Conservation (phyloP, 2,797 vertebrate genomes). For the Schizopygopsis pylzovi region DNA sequence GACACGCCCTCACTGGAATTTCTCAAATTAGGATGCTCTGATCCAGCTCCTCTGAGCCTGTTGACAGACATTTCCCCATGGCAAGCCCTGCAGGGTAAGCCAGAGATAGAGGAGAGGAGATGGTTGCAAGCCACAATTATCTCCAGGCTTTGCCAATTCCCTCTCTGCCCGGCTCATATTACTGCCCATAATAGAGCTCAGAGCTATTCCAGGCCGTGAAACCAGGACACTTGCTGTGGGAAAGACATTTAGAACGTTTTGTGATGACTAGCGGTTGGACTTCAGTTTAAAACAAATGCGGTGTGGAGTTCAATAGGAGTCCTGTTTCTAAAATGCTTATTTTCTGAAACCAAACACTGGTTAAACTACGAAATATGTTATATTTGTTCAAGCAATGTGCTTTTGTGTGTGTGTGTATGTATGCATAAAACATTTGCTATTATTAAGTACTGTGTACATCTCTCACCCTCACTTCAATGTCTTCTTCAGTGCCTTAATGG, state of each 20-base stretch:
- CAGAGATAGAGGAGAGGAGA: constrained; percentile 20
- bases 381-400: background rate
- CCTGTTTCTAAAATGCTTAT: background rate
- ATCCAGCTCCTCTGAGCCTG: constrained; percentile 37
- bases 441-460: no score
- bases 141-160: constrained; percentile 74
- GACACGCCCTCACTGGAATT: constrained; percentile 57
- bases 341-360: background rate
- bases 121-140: constrained; percentile 70
- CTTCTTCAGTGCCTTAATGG: background rate
- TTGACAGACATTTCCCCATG: constrained; percentile 41
- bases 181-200: constrained; percentile 73
- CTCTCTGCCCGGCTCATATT: constrained; percentile 78
- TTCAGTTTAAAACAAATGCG: background rate
- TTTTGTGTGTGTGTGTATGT: background rate
- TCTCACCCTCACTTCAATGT: background rate
- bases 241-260: constrained; percentile 70
- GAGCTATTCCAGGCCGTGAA: constrained; percentile 80
- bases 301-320: background rate
- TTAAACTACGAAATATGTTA: background rate
- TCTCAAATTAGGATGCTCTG: constrained; percentile 66
- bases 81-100: constrained; percentile 5
- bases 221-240: constrained; percentile 81
- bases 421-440: background rate
- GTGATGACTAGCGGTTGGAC: constrained; percentile 14